Conservation (phyloP, 2,113 vertebrate species). For the Anseranas semipalmata region DNA sequence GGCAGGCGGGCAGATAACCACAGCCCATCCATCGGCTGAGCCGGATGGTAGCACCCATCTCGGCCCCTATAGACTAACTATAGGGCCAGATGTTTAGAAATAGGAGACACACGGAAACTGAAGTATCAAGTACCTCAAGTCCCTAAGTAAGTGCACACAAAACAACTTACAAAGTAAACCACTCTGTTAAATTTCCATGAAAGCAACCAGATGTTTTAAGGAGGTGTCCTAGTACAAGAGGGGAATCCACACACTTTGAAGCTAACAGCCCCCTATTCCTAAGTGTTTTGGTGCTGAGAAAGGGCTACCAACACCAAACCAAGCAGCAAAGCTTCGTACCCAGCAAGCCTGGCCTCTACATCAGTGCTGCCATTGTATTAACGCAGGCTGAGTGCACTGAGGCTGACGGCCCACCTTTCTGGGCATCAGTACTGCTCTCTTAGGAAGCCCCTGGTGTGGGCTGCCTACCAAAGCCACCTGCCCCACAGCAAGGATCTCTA, state of each 20-base stretch:
- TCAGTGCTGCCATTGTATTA: not conserved
- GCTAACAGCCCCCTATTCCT: not conserved
- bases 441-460: not conserved
- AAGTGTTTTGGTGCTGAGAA: not conserved
- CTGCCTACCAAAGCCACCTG: not conserved
- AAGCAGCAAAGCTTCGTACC: not conserved
- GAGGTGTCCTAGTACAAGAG: not conserved
- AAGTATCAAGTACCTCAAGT: no score
- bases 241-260: not conserved
- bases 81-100: not conserved
- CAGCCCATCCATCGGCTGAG: fast-evolving
- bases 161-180: not conserved
- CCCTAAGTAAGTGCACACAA: not conserved
- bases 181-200: not conserved
- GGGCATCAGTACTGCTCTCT: not conserved
- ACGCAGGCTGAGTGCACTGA: not conserved
- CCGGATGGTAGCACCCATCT: fast-evolving
- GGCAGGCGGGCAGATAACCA: not conserved
- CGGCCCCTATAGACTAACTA: fast-evolving
- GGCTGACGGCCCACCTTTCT: not conserved
- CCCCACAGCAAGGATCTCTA: not conserved
- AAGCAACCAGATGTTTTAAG: not conserved
- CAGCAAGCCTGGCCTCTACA: not conserved
- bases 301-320: not conserved
- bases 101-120: not conserved